phyloP scores from a whole-genome alignment of 1,140 invertebrate species.

The Drosophila willistoni region DNA sequence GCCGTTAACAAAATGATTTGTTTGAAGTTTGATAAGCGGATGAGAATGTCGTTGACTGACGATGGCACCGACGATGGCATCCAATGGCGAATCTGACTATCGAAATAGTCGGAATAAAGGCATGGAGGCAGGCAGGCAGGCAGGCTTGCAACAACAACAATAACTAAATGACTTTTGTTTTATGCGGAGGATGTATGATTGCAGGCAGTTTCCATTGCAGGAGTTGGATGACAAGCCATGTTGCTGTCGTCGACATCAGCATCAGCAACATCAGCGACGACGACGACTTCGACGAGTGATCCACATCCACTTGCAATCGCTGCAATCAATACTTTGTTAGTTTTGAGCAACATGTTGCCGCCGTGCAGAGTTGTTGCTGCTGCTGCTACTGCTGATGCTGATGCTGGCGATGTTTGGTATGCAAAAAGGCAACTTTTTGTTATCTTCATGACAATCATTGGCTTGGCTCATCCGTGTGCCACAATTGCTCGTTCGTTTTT shows the following conservation, averaged over 20 bases:
- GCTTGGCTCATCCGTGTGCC: constrained; percentile 75
- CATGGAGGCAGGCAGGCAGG: too few species aligned
- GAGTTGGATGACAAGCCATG: constrained; percentile 75
- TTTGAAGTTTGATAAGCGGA: constrained; percentile 82
- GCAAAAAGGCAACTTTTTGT: constrained; percentile 80
- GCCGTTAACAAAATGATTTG: constrained; percentile 79
- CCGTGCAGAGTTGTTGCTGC: constrained; percentile 36
- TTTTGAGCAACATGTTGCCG: constrained; percentile 80
- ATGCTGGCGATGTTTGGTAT: constrained; percentile 71
- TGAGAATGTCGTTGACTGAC: constrained; percentile 70
- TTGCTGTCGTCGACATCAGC: constrained; percentile 62
- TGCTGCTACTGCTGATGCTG: constrained; percentile 38
- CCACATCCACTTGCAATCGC: constrained; percentile 78
- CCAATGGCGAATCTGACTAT: constrained; percentile 41
- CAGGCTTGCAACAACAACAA: constrained; percentile 60
- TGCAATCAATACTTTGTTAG: constrained; percentile 81
- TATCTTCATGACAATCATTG: constrained; percentile 80
- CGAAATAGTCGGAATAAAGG: constrained; percentile 16
- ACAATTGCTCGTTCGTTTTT: constrained; percentile 80
- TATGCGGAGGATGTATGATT: constrained; percentile 66
- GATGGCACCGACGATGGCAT: constrained; percentile 50
- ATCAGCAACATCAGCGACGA: constrained; percentile 3
- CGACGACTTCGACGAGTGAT: constrained; percentile 67
- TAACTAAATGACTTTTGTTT: constrained; percentile 79
- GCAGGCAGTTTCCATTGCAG: constrained; percentile 42